Percentiles rank a stretch among this genome's conserved stretches.
Conservation (phyloP, 2,113 vertebrate species). For the Oryzias javanicus region DNA sequence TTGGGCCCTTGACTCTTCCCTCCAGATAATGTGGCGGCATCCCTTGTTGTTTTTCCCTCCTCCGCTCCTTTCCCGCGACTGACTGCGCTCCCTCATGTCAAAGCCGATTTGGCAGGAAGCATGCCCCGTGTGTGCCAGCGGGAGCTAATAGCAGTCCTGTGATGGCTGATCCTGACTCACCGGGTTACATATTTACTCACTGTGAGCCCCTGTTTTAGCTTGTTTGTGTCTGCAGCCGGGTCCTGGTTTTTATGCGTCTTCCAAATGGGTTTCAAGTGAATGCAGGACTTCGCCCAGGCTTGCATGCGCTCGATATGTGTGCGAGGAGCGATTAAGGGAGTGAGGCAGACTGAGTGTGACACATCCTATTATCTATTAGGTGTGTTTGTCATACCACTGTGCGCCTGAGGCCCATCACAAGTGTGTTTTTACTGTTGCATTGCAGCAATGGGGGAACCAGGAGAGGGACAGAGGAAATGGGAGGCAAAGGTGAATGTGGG, state of each 20-base stretch:
- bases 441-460: conserved; percentile 39
- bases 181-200: conserved; percentile 55
- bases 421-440: conserved; percentile 54
- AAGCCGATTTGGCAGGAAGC: conserved; percentile 57
- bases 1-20: conserved; percentile 51
- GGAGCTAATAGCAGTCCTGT: conserved; percentile 61
- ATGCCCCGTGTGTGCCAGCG: conserved; percentile 43
- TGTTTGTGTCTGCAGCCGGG: conserved; percentile 41
- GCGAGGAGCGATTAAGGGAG: conserved; percentile 42
- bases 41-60: conserved; percentile 23
- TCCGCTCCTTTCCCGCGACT: conserved; percentile 6
- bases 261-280: conserved; percentile 36
- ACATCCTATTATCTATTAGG: conserved; percentile 65
- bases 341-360: conserved; percentile 58
- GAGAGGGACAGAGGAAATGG: conserved; percentile 54
- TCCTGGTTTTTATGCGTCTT: conserved; percentile 22
- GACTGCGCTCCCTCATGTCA: conserved; percentile 35
- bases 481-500: conserved; percentile 33
- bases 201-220: conserved; percentile 31
- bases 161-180: conserved; percentile 64
- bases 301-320: conserved; percentile 42
- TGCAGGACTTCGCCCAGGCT: conserved; percentile 35
- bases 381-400: conserved; percentile 66
- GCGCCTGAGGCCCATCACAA: conserved; percentile 46
- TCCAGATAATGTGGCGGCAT: conserved; percentile 44